Evolutionary conservation across 1,140 invertebrate genomes (phyloP), one percentile per base, ranked within the genome.

Genomic region (Telenomus remus): DNA sequence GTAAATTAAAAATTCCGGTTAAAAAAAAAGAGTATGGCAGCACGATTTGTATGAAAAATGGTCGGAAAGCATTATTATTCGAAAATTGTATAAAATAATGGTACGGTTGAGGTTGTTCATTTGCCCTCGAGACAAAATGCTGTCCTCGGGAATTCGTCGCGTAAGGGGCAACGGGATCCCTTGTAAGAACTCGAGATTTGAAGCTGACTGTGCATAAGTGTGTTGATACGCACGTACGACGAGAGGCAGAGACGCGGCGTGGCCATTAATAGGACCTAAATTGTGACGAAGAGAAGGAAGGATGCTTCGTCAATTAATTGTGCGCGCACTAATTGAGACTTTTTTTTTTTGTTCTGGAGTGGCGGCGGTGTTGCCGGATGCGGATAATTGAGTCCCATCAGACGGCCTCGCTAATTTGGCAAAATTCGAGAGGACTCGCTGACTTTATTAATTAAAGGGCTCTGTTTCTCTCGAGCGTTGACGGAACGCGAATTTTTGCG

Each of bases 231-330:
- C 68, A 49, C 51, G 53, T 51, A 46, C 68, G 27, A 43, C 33
- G 43, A 19, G 64, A 69, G 64, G 59, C 46, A 69, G 63, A 55
- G 63, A 55, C 56, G 37, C 56, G 53, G 27, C 64, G 48, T n/a
- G 60, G 54, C 73, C 64, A 63, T 78, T 78, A 78, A 69, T 69
- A 66, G 75, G 63, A 72, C 51, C 54, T 57, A 76, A 64, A 69
- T 55, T 53, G 51, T 44, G 37, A 57, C 64, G 65, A 69, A 47
- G 53, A 68, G 64, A 68, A 65, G 54, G 53, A 72, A 60, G 68
- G 53, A 68, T 54, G 63, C 49, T 64, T 74, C 78, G 78, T 77
- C 74, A 70, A 79, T 79, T 79, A 77, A 79, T 79, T 77, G 74
- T 73, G 71, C 74, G 66, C 74, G 65, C 72, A 54, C 74, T 79